Evolutionary conservation across 2,888 invertebrate species (phyloP).

Genomic region (Lydus trimaculatus): DNA sequence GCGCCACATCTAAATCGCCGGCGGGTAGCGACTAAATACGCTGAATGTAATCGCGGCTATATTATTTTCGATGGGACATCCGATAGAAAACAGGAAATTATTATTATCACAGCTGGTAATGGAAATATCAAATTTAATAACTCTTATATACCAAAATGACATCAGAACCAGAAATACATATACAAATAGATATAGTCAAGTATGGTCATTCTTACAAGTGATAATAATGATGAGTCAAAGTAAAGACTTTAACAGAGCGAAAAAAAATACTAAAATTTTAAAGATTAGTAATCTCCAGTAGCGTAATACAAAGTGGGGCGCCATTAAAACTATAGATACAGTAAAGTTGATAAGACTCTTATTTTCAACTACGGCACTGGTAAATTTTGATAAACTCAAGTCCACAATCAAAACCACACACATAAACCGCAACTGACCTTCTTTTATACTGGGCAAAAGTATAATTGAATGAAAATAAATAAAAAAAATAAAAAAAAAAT

Average conservation of each 20-base stretch:
- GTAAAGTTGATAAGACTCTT: too few relatives aligned
- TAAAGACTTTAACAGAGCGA: too few relatives aligned
- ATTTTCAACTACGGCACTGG: neutral
- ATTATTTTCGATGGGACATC: neutral
- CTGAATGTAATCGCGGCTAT: too few relatives aligned
- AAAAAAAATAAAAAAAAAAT: neutral
- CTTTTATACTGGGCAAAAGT: neutral
- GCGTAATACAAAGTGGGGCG: neutral
- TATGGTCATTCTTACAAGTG: neutral
- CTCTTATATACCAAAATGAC: neutral
- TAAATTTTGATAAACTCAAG: too few relatives aligned
- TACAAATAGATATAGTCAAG: too few relatives aligned
- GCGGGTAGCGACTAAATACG: too few relatives aligned
- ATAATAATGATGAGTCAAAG: neutral
- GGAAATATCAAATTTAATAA: constrained; percentile 6
- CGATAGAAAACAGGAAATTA: neutral
- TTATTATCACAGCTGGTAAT: neutral
- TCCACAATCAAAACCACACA: neutral
- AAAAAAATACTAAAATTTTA: too few relatives aligned
- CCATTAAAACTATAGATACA: too few relatives aligned
- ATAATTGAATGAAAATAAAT: too few relatives aligned
- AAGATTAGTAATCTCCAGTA: neutral
- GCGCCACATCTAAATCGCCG: too few relatives aligned
- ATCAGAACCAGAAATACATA: neutral
- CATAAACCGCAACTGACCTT: neutral